These are phyloP conservation scores for Propithecus coquereli DNA, from an alignment of 2,113 vertebrate genomes.

Conservation along the genomic window DNA sequence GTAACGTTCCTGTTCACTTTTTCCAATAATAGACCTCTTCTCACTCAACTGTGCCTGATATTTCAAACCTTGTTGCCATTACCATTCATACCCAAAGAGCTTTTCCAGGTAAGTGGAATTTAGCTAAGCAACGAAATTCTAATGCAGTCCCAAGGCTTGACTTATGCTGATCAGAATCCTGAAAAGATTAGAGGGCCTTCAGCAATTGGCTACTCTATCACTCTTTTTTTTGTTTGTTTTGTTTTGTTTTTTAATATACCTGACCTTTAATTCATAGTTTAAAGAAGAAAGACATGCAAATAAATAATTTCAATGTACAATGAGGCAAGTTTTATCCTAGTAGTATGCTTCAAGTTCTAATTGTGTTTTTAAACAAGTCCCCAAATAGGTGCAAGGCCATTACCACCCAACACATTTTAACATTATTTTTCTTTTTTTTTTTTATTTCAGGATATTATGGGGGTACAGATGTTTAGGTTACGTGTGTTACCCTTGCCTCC, in stretches of 20 bases:
- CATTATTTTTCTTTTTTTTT: too few species aligned
- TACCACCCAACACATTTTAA: neutral
- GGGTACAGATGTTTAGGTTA: too few species aligned
- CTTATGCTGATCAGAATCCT: neutral
- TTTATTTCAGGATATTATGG: too few species aligned
- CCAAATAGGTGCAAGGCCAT: neutral
- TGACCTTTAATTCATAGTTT: neutral
- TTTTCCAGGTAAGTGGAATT: neutral
- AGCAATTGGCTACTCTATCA: too few species aligned
- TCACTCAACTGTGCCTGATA: neutral
- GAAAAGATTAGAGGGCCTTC: neutral
- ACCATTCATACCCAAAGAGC: neutral
- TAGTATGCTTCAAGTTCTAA: neutral
- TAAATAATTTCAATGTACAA: neutral
- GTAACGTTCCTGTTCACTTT: neutral
- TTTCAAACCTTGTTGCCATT: neutral
- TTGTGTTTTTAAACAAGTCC: conserved; percentile 31
- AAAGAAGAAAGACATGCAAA: neutral
- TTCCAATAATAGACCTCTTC: neutral
- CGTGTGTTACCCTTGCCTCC: too few species aligned
- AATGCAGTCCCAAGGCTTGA: neutral
- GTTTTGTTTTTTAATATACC: too few species aligned
- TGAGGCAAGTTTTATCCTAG: neutral
- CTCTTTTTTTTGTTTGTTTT: too few species aligned
- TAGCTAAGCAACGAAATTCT: neutral